A percentile compares a stretch with the other conserved stretches of the same genome.
Evolutionary conservation across 2,113 vertebrate genomes (phyloP).

Genomic region (Chamaea fasciata): DNA sequence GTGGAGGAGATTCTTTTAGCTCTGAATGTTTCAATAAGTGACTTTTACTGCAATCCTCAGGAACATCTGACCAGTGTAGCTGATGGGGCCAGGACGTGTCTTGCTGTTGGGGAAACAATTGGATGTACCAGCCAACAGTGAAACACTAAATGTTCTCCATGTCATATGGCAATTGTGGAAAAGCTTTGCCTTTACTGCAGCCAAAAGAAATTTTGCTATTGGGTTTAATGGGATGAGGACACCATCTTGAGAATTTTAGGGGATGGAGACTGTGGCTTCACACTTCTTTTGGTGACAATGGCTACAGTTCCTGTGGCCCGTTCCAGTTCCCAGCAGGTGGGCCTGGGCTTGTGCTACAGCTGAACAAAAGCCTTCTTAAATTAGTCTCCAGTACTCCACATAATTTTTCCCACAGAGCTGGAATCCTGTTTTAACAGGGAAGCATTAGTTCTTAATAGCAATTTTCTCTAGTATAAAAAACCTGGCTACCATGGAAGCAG

Average conservation of each 20-base stretch:
- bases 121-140: not conserved
- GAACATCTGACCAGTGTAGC: not conserved
- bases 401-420: not conserved
- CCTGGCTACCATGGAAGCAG: not conserved
- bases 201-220: not conserved
- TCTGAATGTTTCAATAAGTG: not conserved
- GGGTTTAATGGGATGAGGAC: not conserved
- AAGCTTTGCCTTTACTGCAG: not conserved
- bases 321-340: not conserved
- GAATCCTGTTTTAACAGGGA: not conserved
- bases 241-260: not conserved
- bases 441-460: not conserved
- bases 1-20: not conserved
- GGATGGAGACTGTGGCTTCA: not conserved
- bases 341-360: not conserved
- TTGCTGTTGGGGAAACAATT: not conserved
- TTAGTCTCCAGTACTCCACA: not conserved
- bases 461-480: not conserved
- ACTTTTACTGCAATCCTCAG: not conserved
- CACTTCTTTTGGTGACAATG: not conserved
- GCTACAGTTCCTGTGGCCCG: not conserved
- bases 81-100: accelerated
- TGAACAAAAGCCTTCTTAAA: not conserved
- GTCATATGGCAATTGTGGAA: not conserved
- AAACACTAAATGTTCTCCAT: not conserved